phyloP scores from a whole-genome alignment of 1,140 invertebrate genomes.

The Linepithema humile region DNA sequence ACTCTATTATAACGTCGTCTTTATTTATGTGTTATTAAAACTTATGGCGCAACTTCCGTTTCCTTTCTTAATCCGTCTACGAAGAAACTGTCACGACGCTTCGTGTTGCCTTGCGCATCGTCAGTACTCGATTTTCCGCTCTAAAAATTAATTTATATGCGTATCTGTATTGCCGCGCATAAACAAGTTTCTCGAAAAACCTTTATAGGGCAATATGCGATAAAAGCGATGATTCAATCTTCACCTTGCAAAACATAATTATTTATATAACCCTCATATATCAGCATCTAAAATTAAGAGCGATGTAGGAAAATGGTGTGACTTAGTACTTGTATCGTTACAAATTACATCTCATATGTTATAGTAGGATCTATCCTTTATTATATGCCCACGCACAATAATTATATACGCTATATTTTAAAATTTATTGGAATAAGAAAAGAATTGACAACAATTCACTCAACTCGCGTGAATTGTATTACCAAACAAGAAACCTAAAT shows the following conservation, averaged over 20 bases:
- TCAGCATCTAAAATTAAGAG: background rate
- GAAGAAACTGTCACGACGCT: constrained; percentile 58
- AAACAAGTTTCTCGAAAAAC: background rate
- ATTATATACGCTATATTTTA: background rate
- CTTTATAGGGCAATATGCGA: background rate
- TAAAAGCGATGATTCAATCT: background rate
- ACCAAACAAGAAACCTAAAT: no score
- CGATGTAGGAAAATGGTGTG: background rate
- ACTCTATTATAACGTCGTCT: constrained; percentile 69
- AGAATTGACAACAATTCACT: no score
- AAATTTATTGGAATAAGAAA: no score
- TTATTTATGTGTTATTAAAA: constrained; percentile 73
- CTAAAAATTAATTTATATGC: constrained; percentile 40
- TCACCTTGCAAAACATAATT: background rate
- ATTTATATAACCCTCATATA: background rate
- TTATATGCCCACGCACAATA: background rate
- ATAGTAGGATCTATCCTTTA: background rate
- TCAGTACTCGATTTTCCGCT: constrained; percentile 7
- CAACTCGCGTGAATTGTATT: no score
- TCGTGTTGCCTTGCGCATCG: constrained; percentile 21
- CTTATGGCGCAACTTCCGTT: constrained; percentile 65
- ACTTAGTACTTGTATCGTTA: background rate
- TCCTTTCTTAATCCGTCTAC: constrained; percentile 41
- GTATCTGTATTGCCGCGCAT: background rate
- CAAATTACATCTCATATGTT: background rate